Evolutionary conservation across 2,113 vertebrate genomes (phyloP).

Genomic region (Erpornis zantholeuca): DNA sequence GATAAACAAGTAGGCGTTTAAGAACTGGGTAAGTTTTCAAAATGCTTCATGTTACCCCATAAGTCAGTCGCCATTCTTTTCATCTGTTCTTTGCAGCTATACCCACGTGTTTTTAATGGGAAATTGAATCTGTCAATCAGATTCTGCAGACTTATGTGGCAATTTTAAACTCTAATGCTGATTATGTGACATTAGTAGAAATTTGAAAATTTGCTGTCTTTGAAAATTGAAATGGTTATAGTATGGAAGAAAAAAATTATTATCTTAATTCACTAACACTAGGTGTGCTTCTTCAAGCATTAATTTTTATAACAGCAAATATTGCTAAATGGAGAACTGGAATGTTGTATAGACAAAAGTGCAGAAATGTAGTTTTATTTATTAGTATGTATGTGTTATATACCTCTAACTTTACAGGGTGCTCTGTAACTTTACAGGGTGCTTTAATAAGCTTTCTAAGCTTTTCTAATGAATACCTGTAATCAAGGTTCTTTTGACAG

Average conservation of each 20-base stretch:
- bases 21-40: neutral
- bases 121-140: slow-evolving; percentile 12
- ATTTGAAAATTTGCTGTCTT: slow-evolving; percentile 27
- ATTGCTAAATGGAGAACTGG: slow-evolving; percentile 12
- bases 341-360: neutral
- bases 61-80: neutral
- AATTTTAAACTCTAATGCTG: slow-evolving; percentile 19
- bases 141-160: neutral
- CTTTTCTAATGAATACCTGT: neutral
- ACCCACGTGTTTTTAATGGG: neutral
- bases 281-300: slow-evolving; percentile 9
- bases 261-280: neutral
- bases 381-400: neutral
- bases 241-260: slow-evolving; percentile 9
- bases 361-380: neutral
- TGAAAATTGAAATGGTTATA: slow-evolving; percentile 12
- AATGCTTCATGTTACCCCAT: neutral
- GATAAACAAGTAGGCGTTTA: neutral
- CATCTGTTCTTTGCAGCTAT: slow-evolving; percentile 4
- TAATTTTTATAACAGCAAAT: neutral
- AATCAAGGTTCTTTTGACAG: neutral
- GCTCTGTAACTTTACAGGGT: neutral
- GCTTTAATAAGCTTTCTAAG: neutral
- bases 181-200: slow-evolving; percentile 31
- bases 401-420: neutral